Evolutionary conservation across 2,797 vertebrate species (phyloP).

Genomic region (Aulostomus chinensis): DNA sequence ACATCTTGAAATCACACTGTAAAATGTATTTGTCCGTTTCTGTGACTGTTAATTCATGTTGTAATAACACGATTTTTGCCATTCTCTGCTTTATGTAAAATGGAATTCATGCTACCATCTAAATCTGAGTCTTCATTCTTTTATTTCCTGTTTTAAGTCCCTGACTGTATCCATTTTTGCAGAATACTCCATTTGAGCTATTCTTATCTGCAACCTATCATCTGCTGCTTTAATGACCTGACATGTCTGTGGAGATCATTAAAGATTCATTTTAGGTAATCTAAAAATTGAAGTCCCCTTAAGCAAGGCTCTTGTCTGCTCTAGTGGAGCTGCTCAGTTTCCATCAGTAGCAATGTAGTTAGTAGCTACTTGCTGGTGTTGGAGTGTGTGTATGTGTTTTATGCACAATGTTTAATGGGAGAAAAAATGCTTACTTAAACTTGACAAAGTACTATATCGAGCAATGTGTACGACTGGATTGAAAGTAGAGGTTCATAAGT

Average conservation of each 20-base stretch:
- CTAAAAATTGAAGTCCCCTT: slow-evolving; percentile 65
- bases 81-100: too few species aligned
- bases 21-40: slow-evolving; percentile 1
- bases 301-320: slow-evolving; percentile 63
- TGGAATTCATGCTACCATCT: too few species aligned
- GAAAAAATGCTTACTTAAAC: slow-evolving; percentile 23
- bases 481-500: not conserved
- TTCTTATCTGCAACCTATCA: slow-evolving; percentile 49
- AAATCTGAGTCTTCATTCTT: not conserved
- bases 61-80: too few species aligned
- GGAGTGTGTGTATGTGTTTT: not conserved
- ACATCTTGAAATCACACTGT: not conserved
- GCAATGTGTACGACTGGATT: not conserved
- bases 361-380: slow-evolving; percentile 26
- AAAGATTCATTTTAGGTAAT: slow-evolving; percentile 73
- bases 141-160: not conserved
- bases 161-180: not conserved
- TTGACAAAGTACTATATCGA: slow-evolving; percentile 15
- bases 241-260: slow-evolving; percentile 65
- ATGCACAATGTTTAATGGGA: too few species aligned
- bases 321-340: slow-evolving; percentile 54
- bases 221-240: slow-evolving; percentile 61
- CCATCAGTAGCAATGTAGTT: slow-evolving; percentile 39
- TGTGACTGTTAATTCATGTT: too few species aligned
- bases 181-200: slow-evolving; percentile 32